Percentiles rank a stretch among this genome's conserved stretches.
phyloP scores from a whole-genome alignment of 2,113 vertebrate species.

The Paracanthobrama guichenoti region DNA sequence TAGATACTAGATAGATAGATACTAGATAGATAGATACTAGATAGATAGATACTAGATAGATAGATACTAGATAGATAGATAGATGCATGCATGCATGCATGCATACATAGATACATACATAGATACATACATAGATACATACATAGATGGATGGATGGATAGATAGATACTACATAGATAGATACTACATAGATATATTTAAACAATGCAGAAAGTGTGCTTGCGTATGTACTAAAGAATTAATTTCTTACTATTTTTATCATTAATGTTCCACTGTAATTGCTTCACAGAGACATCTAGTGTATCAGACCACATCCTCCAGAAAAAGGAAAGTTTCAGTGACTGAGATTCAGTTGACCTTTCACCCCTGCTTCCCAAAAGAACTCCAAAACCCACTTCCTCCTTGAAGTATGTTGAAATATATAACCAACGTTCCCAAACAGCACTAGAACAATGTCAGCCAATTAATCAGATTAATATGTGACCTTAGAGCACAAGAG shows the following conservation, averaged over 20 bases:
- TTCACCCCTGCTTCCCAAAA: constrained; percentile 33
- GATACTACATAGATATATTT: too few species aligned
- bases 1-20: neutral
- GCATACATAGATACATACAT: too few species aligned
- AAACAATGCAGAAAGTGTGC: too few species aligned
- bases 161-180: too few species aligned
- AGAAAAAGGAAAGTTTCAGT: constrained; percentile 16
- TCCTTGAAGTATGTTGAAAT: constrained; percentile 39
- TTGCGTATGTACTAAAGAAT: too few species aligned
- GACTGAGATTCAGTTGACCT: constrained; percentile 41
- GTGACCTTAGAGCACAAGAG: constrained; percentile 43
- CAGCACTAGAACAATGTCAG: constrained; percentile 44
- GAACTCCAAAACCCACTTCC: constrained; percentile 44
- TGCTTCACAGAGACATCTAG: neutral
- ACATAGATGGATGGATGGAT: too few species aligned
- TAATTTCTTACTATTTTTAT: too few species aligned
- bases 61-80: too few species aligned
- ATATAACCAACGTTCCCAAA: constrained; percentile 43
- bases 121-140: too few species aligned
- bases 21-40: neutral
- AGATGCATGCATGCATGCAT: too few species aligned
- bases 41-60: neutral
- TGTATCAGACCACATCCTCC: constrained; percentile 4
- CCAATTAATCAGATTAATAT: constrained; percentile 62
- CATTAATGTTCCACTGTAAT: neutral